Evolutionary conservation across 2,113 vertebrate species (phyloP).

Genomic region (Chamaea fasciata): DNA sequence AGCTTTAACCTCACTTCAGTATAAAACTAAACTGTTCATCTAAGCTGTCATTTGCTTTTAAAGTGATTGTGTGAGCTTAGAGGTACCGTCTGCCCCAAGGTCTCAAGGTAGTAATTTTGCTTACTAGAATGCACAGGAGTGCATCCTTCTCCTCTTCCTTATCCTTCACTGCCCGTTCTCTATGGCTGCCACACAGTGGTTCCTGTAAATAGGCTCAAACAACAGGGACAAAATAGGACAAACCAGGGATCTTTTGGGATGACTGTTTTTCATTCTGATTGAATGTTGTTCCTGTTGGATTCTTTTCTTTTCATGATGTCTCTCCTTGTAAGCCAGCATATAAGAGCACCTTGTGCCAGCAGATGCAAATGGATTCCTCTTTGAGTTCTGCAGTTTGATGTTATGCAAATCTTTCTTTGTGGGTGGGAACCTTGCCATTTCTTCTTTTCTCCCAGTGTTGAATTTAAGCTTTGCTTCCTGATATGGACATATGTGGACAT

Average conservation of each 20-base stretch:
- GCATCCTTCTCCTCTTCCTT: not conserved
- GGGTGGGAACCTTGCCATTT: not conserved
- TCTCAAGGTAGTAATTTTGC: not conserved
- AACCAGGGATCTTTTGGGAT: not conserved
- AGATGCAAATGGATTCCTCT: not conserved
- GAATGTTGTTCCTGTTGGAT: not conserved
- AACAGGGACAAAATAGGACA: too few relatives aligned
- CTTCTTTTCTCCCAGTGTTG: not conserved
- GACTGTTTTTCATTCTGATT: not conserved
- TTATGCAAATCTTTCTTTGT: not conserved
- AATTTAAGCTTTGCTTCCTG: not conserved
- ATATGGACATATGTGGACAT: not conserved
- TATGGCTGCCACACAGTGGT: not conserved
- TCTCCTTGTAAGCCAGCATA: not conserved
- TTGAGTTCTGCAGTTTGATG: not conserved
- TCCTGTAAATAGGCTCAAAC: not conserved
- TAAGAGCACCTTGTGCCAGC: not conserved
- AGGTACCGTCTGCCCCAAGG: rapidly evolving
- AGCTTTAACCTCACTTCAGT: not conserved
- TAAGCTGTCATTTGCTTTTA: not conserved
- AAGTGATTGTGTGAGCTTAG: not conserved
- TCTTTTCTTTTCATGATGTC: not conserved
- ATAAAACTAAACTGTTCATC: not conserved
- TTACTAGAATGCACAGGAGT: not conserved
- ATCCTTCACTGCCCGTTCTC: not conserved